Conservation (phyloP, 2,113 vertebrate species). For the Shinisaurus crocodilurus region DNA sequence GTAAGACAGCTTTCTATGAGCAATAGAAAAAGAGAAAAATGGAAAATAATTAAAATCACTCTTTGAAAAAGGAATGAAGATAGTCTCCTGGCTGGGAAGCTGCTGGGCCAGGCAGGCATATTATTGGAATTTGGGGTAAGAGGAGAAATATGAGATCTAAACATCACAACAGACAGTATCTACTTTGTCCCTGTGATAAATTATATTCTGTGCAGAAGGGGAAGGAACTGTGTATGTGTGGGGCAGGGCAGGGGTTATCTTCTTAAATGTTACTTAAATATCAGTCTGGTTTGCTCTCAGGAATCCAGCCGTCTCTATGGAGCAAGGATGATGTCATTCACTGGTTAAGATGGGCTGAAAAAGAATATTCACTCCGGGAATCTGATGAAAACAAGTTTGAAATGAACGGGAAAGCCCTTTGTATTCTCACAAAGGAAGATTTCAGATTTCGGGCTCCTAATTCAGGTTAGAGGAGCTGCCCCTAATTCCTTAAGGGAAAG, state of each 20-base stretch:
- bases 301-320: slow-evolving; percentile 92
- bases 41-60: neutral
- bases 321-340: slow-evolving; percentile 89
- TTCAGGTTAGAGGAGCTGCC: slow-evolving; percentile 80
- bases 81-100: neutral
- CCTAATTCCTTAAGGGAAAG: neutral
- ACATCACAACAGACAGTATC: neutral
- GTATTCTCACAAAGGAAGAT: slow-evolving; percentile 94
- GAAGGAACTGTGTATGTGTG: too few relatives aligned
- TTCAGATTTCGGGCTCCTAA: slow-evolving; percentile 88
- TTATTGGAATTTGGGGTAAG: neutral
- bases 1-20: neutral
- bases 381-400: slow-evolving; percentile 79
- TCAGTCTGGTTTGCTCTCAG: slow-evolving; percentile 70
- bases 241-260: neutral
- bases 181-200: neutral
- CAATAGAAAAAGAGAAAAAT: neutral
- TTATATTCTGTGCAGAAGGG: neutral
- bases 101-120: neutral
- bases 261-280: slow-evolving; percentile 42
- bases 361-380: slow-evolving; percentile 84
- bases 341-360: slow-evolving; percentile 93
- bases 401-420: slow-evolving; percentile 92
- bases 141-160: neutral
- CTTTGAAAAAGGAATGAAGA: neutral